phyloP scores from a whole-genome alignment of 2,888 invertebrate species.

The Xestoiulus laeticollis region DNA sequence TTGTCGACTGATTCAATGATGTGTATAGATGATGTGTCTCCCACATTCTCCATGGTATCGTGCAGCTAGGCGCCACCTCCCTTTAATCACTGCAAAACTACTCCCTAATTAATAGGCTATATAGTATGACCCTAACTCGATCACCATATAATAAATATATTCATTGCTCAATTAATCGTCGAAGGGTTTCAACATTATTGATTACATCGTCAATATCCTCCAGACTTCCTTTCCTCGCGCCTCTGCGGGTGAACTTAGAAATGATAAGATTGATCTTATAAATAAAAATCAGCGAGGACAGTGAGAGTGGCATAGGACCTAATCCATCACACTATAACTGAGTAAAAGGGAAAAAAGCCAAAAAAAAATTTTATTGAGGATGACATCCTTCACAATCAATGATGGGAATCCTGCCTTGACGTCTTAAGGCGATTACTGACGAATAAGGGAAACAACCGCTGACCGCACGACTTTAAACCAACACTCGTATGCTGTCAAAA shows the following conservation, averaged over 20 bases:
- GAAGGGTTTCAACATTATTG: background rate
- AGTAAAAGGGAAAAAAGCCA: background rate
- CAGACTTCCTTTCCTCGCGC: background rate
- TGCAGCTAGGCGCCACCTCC: background rate
- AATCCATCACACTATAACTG: conserved; percentile 12
- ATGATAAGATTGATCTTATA: conserved; percentile 13
- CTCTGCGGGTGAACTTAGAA: background rate
- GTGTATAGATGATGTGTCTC: background rate
- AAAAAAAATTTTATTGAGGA: conserved; percentile 20
- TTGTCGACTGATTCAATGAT: too few relatives aligned
- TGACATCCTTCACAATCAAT: conserved; percentile 29
- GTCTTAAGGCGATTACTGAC: conserved; percentile 19
- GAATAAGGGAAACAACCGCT: conserved; percentile 27
- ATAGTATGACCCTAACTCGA: background rate
- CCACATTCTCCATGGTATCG: background rate
- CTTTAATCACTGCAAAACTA: background rate
- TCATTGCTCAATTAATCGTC: conserved; percentile 2
- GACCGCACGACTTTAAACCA: background rate
- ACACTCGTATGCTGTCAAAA: background rate
- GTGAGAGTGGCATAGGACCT: background rate
- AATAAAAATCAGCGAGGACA: background rate
- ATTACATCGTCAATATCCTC: background rate
- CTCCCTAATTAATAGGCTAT: background rate
- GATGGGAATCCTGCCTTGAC: conserved; percentile 37
- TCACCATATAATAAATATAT: background rate